A percentile compares a stretch with the other conserved stretches of the same genome.
phyloP scores from a whole-genome alignment of 1,140 invertebrate species.

The Pantala flavescens region DNA sequence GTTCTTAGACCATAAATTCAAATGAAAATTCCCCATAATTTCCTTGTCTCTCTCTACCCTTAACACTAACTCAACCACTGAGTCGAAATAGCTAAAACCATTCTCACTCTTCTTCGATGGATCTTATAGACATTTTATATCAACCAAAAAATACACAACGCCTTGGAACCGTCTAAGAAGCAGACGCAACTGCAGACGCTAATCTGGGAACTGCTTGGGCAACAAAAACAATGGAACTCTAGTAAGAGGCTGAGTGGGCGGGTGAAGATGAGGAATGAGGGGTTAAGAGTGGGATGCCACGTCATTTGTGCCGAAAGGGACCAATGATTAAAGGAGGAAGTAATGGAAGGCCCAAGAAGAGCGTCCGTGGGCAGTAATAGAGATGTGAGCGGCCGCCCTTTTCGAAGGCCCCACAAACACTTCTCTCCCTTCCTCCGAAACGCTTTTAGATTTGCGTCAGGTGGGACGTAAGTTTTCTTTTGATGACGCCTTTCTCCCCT shows the following conservation, averaged over 20 bases:
- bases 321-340: conserved; percentile 1
- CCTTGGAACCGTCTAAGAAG: background rate
- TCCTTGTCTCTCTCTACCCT: too few species aligned
- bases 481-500: too few species aligned
- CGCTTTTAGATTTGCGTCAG: too few species aligned
- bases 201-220: background rate
- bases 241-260: background rate
- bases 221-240: background rate
- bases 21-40: too few species aligned
- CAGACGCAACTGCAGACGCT: background rate
- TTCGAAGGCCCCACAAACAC: background rate
- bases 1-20: too few species aligned
- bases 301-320: background rate
- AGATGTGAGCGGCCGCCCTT: background rate
- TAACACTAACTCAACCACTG: too few species aligned
- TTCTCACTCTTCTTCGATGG: too few species aligned
- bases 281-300: background rate
- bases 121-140: too few species aligned
- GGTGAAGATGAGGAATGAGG: background rate
- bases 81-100: too few species aligned
- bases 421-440: too few species aligned
- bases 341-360: background rate
- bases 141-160: too few species aligned
- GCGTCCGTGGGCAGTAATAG: background rate
- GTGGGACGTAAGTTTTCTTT: too few species aligned